Conservation (phyloP, 2,113 vertebrate genomes). For the Notothenia coriiceps region DNA sequence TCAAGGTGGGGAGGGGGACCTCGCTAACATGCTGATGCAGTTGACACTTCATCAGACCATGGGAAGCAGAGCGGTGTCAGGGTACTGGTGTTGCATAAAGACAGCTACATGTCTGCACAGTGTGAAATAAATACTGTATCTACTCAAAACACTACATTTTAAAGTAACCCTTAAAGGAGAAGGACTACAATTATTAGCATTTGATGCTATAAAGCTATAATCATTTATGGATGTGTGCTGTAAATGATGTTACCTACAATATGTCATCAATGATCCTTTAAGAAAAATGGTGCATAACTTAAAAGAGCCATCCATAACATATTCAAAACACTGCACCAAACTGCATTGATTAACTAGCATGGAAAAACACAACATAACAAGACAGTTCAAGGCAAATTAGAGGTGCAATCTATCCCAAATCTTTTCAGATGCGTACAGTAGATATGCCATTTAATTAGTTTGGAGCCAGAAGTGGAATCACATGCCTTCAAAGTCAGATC, state of each 20-base stretch:
- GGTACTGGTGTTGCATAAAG: neutral
- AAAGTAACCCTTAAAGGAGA: conserved; percentile 15
- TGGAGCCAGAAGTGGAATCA: conserved; percentile 51
- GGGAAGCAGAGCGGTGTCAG: conserved; percentile 10
- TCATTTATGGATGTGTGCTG: conserved; percentile 4
- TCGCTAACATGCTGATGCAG: conserved; percentile 51
- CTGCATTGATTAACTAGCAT: conserved; percentile 14
- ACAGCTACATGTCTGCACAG: conserved; percentile 11
- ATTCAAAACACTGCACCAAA: conserved; percentile 5
- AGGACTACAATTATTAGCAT: neutral
- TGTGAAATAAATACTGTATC: neutral
- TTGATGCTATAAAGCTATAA: conserved; percentile 15
- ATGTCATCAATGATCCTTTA: conserved; percentile 33
- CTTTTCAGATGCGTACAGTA: conserved; percentile 38
- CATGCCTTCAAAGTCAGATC: conserved; percentile 60
- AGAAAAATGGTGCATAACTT: neutral
- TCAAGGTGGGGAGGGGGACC: conserved; percentile 36
- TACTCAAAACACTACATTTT: neutral
- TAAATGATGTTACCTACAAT: conserved; percentile 43
- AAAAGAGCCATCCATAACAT: conserved; percentile 26
- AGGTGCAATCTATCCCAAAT: conserved; percentile 25
- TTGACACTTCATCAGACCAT: conserved; percentile 41
- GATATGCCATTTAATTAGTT: conserved; percentile 50
- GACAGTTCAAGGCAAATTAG: conserved; percentile 23
- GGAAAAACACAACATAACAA: conserved; percentile 10